A percentile compares a stretch with the other conserved stretches of the same genome.
Conservation (phyloP, 2,797 vertebrate species). For the Bufotes viridis region DNA sequence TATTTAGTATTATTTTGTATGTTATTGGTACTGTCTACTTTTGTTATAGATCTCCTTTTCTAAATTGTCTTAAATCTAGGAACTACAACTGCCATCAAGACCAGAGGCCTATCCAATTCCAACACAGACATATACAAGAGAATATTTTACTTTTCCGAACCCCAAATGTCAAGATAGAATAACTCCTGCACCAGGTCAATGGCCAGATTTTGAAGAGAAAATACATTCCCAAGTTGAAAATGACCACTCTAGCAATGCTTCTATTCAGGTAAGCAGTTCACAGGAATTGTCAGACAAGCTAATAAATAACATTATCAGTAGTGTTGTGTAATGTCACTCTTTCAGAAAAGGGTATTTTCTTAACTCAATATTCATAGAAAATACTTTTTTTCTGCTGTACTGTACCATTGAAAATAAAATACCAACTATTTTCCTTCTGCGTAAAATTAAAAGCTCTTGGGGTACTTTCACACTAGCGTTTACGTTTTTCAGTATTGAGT, state of each 20-base stretch:
- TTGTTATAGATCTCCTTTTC: not conserved
- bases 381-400: too few relatives aligned
- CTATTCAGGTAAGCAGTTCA: conserved; percentile 80
- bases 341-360: not conserved
- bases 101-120: conserved; percentile 98
- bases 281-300: not conserved
- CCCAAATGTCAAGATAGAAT: conserved; percentile 92
- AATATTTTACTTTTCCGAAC: conserved; percentile 97
- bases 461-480: too few relatives aligned
- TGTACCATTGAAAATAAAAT: too few relatives aligned
- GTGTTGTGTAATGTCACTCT: not conserved
- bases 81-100: conserved; percentile 83
- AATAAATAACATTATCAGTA: not conserved
- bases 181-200: conserved; percentile 78
- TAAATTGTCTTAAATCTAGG: conserved; percentile 73
- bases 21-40: not conserved
- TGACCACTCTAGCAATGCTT: conserved; percentile 76
- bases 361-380: too few relatives aligned
- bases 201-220: conserved; percentile 87
- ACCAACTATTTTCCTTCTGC: too few relatives aligned
- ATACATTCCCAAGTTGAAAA: conserved; percentile 77
- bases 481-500: too few relatives aligned
- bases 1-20: not conserved
- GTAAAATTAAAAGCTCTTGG: too few relatives aligned
- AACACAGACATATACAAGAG: conserved; percentile 93